These are phyloP conservation scores for Mareca penelope DNA, from an alignment of 2,797 vertebrate genomes.

Conservation along the genomic window DNA sequence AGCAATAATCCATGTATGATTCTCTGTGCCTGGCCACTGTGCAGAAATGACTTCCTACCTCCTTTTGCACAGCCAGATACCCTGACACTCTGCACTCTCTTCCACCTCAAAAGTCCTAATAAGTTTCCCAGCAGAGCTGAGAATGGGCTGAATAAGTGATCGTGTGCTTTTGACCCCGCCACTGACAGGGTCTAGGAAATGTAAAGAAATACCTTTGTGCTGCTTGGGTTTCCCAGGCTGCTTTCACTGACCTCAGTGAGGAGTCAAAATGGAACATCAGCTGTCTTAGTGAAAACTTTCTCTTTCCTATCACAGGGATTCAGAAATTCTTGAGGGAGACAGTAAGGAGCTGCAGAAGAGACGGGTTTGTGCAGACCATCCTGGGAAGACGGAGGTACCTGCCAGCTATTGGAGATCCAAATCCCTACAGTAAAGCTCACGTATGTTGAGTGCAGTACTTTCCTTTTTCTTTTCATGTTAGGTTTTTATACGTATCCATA, in stretches of 20 bases:
- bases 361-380: slow-evolving; percentile 93
- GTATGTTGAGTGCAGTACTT: slow-evolving; percentile 74
- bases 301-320: slow-evolving; percentile 83
- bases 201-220: not conserved
- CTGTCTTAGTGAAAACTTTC: not conserved
- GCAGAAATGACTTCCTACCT: not conserved
- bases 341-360: slow-evolving; percentile 87
- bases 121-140: not conserved
- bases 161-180: not conserved
- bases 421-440: slow-evolving; percentile 88
- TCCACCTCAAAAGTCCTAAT: not conserved
- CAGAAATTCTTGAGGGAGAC: slow-evolving; percentile 89
- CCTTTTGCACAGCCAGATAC: not conserved
- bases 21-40: not conserved
- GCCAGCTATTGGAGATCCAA: slow-evolving; percentile 89
- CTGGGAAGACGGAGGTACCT: slow-evolving; percentile 92
- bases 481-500: not conserved
- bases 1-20: not conserved
- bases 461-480: not conserved
- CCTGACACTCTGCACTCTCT: not conserved
- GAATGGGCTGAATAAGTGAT: not conserved
- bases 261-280: not conserved
- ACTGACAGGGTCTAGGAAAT: not conserved
- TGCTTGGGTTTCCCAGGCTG: not conserved
- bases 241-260: not conserved